Evolutionary conservation across 2,113 vertebrate genomes (phyloP), one percentile per base, ranked within the genome.

Genomic region (Pandion haliaetus): DNA sequence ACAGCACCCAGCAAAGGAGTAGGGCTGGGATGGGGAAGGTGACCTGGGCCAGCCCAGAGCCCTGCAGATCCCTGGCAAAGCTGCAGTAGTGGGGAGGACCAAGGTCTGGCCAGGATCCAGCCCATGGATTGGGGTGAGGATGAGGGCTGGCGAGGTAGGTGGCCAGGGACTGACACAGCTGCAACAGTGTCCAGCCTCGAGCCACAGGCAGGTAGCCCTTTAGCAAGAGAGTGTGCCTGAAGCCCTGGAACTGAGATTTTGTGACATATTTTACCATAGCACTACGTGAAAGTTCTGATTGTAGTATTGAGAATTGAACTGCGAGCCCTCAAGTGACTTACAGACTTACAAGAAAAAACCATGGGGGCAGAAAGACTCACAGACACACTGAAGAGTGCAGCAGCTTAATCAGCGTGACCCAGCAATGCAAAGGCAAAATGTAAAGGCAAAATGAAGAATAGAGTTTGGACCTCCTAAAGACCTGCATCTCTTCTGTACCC

Each of bases 351-450:
- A 11, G 17, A 70, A 84, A 63, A 90, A 85, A 24, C 0, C 12
- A 25, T 10, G 8, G 11, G 23, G 84, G 13, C 10, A 82, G 14
- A 49, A 77, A 40, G 28, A 26, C 5, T 32, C 8, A 28, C 9
- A 67, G 10, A 17, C 9, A n/a, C 5, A 20, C 8, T 29, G 45
- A 54, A n/a, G 26, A 86, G 18, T 0, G 0, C 16, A 40, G 25
- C 19, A 58, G 7, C 25, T 58, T 77, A 12, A 15, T 29, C n/a
- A 59, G 8, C 28, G 25, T 9, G 14, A 81, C 12, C 5, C 6
- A 57, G 11, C 5, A 49, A 23, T 11, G n/a, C 5, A 65, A 79
- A n/a, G 25, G 32, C 8, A 86, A 49, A 89, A 66, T 17, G 20
- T 17, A 71, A 58, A 74, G 6, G 10, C 5, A 50, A 52, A n/a